A percentile compares a stretch with the other conserved stretches of the same genome.
These are phyloP conservation scores for Drosophila nigromelanica DNA, from an alignment of 1,140 invertebrate genomes.

Conservation along the genomic window DNA sequence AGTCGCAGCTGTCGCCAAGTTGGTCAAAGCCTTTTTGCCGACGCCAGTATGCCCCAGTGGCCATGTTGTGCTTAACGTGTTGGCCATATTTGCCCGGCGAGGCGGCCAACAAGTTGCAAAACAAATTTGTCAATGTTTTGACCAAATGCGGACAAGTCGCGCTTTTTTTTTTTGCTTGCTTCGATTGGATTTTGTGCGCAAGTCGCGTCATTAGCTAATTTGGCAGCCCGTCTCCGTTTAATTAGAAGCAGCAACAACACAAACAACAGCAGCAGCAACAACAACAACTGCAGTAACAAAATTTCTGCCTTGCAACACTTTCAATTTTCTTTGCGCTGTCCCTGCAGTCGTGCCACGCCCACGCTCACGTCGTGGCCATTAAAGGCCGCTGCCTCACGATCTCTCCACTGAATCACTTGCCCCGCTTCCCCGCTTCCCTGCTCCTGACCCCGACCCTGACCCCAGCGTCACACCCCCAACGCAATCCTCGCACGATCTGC, in stretches of 20 bases:
- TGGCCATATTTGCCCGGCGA: slow-evolving; percentile 59
- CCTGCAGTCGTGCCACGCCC: slow-evolving; percentile 27
- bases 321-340: slow-evolving; percentile 54
- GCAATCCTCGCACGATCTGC: slow-evolving; percentile 78
- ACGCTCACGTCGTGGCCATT: slow-evolving; percentile 73
- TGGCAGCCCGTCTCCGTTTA: slow-evolving; percentile 74
- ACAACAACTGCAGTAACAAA: slow-evolving; percentile 11
- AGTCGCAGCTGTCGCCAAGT: slow-evolving; percentile 10
- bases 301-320: slow-evolving; percentile 60
- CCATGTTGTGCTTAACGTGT: slow-evolving; percentile 48
- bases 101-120: slow-evolving; percentile 73
- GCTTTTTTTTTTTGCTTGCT: slow-evolving; percentile 13
- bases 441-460: background rate
- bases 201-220: slow-evolving; percentile 72
- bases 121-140: slow-evolving; percentile 78
- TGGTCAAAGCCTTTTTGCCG: slow-evolving; percentile 41
- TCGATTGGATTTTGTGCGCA: slow-evolving; percentile 50
- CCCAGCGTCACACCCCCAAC: slow-evolving; percentile 70
- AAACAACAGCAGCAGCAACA: background rate
- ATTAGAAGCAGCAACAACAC: slow-evolving; percentile 50
- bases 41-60: slow-evolving; percentile 78
- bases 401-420: slow-evolving; percentile 59
- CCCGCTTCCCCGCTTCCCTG: background rate
- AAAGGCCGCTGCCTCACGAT: slow-evolving; percentile 75
- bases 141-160: slow-evolving; percentile 58